Base-by-base conservation (phyloP, 2,113 vertebrate genomes). In the Coptodon bakossiorum region DNA sequence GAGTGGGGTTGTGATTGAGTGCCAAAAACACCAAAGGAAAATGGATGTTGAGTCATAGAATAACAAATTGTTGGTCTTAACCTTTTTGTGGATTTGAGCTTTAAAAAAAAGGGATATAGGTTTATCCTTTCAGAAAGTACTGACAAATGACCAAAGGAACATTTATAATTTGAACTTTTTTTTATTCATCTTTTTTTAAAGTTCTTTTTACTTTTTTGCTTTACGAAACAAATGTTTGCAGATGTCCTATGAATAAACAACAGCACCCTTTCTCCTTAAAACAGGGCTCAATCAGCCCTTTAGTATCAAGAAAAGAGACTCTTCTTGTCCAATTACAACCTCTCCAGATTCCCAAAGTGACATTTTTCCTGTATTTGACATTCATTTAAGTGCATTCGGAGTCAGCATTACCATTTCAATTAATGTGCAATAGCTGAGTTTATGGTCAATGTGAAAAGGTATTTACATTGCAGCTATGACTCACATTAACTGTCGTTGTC, bases 161-260 rank as follows among this genome's bases (percentile, higher is more conserved):
- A n/a, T 24, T 24, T 59, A 5, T 88, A 90, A 84, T 95, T 95
- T 93, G 86, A 96, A 95, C 92, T 93, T 95, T 94, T 94, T 68
- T 95, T 96, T 95, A 95, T 95, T 94, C 80, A 88, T 93, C 86
- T 94, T 92, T 90, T 63, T 63, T 63, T 9, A 43, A 82, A 87
- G 81, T 93, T 91, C 86, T 95, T 94, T 96, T 95, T 89, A 50
- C 48, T 90, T 95, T 96, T 95, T 96, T 94, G 91, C 93, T 93
- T 96, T 96, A 96, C 94, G 95, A 97, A 97, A 97, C 95, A 96
- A 96, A 96, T 95, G 94, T 94, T 96, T 96, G 95, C 95, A 96
- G 96, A 96, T 96, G 94, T 96, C 94, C 93, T 94, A 95, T 95
- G 96, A 96, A 96, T 96, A 95, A 96, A 96, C 96, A 95, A 96